Base-by-base conservation (phyloP, 2,113 vertebrate species). In the Laterallus jamaicensis region DNA sequence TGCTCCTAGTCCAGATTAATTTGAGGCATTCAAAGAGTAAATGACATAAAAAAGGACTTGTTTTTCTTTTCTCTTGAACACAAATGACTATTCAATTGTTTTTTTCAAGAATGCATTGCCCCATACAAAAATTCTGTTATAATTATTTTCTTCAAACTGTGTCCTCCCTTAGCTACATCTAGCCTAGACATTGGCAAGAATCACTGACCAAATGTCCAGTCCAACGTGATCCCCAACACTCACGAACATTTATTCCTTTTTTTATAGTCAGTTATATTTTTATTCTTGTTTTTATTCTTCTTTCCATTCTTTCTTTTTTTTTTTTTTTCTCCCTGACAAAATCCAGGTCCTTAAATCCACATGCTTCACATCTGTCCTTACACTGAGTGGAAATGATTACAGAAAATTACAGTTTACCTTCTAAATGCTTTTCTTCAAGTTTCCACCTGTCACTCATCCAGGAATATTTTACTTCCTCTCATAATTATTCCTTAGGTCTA, bases 331-430 rank as follows among this genome's bases (percentile, higher is more conserved):
- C 9, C 11, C 44, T 19, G 15, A 44, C 35, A 90, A 88, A 91
- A 63, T 73, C 25, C 4, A 75, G 3, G 18, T 56, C 10, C 15
- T 91, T 64, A 66, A 84, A 88, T 17, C 32, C 91, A 82, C 47
- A 39, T 95, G 49, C 14, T 89, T 92, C 62, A 84, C 93, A 95
- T 85, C 39, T 95, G 32, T 80, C 93, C 16, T 89, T 71, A 78
- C 15, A 68, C 2, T 15, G 11, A 73, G 12, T 69, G 28, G 31
- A 90, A 89, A 70, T 44, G 0, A 52, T 64, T 75, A 82, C 3
- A 71, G 35, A 89, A 90, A 82, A 87, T 29, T 63, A 50, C 40
- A 69, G 28, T 37, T 82, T 90, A 79, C 14, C 28, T 85, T 92
- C 24, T 67, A 59, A 95, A 67, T 31, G 2, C 2, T 58, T 87